Conservation (phyloP, 2,888 invertebrate species). For the Cremastinae sp. region DNA sequence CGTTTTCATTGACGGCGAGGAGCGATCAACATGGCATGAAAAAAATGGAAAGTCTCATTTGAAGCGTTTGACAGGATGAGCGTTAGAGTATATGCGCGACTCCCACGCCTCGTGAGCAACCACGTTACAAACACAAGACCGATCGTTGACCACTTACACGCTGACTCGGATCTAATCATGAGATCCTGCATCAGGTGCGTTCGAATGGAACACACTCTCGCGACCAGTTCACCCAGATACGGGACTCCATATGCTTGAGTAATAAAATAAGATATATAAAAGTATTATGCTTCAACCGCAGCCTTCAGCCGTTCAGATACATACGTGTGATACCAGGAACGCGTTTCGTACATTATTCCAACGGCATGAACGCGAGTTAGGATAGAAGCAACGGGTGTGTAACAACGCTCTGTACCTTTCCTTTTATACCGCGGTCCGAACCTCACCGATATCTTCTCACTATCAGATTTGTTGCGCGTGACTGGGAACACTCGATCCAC, state of each 20-base stretch:
- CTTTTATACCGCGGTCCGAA: conserved; percentile 33
- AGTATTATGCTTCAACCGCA: conserved; percentile 43
- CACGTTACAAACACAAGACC: conserved; percentile 2
- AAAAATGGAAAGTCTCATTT: not conserved
- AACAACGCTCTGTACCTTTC: conserved; percentile 51
- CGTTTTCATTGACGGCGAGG: not conserved
- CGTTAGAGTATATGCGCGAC: not conserved
- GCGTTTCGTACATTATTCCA: conserved; percentile 12
- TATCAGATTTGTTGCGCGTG: conserved; percentile 54
- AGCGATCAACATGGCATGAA: not conserved
- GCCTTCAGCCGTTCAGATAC: conserved; percentile 22
- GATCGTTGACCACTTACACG: conserved; percentile 39
- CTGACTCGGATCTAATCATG: conserved; percentile 46
- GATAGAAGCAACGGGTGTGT: conserved; percentile 25
- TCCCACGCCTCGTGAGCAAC: conserved; percentile 15
- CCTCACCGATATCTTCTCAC: conserved; percentile 53
- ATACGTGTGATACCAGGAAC: conserved; percentile 18
- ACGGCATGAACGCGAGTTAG: not conserved
- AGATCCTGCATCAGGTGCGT: conserved; percentile 57
- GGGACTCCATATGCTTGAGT: conserved; percentile 30
- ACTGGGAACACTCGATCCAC: conserved; percentile 55
- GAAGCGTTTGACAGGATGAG: not conserved
- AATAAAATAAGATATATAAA: conserved; percentile 41
- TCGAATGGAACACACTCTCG: conserved; percentile 50
- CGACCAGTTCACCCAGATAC: conserved; percentile 54